phyloP scores from a whole-genome alignment of 2,113 vertebrate genomes.

The Lepisosteus osseus region DNA sequence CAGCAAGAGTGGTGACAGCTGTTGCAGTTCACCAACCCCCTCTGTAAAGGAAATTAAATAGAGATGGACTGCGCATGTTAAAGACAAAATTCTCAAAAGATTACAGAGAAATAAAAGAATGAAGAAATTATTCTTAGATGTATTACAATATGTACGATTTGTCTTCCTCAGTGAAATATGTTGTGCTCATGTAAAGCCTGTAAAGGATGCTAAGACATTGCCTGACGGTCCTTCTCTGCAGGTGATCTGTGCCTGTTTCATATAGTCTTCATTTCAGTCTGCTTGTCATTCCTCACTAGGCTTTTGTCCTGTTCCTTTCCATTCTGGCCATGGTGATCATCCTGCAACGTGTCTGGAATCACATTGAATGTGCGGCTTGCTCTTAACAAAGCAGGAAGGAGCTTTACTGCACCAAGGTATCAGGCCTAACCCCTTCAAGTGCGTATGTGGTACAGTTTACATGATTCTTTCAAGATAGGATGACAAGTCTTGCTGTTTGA shows the following conservation, averaged over 20 bases:
- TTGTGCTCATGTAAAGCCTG: background rate
- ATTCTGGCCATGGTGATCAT: slow-evolving; percentile 42
- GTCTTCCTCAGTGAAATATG: no score
- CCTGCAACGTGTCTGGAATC: slow-evolving; percentile 43
- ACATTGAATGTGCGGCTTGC: slow-evolving; percentile 38
- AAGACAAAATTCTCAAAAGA: no score
- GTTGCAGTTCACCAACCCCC: no score
- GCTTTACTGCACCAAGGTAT: slow-evolving; percentile 23
- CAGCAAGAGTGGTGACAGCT: no score
- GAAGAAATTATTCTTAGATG: no score
- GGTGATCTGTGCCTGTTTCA: slow-evolving; percentile 10
- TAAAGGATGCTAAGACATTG: background rate
- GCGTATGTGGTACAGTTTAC: background rate
- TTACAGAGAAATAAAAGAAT: no score
- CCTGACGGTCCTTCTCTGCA: slow-evolving; percentile 12
- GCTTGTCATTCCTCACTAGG: slow-evolving; percentile 39
- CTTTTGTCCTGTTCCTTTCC: slow-evolving; percentile 40
- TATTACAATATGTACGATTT: no score
- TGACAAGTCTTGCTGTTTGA: background rate
- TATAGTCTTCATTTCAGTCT: slow-evolving; percentile 26
- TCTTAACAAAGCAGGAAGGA: slow-evolving; percentile 30
- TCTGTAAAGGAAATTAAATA: no score
- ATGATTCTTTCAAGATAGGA: background rate
- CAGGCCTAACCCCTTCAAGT: background rate
- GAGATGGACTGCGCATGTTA: no score